Evolutionary conservation across 2,113 vertebrate genomes (phyloP), one percentile per base, ranked within the genome.

Genomic region (Tragelaphus buxtoni): DNA sequence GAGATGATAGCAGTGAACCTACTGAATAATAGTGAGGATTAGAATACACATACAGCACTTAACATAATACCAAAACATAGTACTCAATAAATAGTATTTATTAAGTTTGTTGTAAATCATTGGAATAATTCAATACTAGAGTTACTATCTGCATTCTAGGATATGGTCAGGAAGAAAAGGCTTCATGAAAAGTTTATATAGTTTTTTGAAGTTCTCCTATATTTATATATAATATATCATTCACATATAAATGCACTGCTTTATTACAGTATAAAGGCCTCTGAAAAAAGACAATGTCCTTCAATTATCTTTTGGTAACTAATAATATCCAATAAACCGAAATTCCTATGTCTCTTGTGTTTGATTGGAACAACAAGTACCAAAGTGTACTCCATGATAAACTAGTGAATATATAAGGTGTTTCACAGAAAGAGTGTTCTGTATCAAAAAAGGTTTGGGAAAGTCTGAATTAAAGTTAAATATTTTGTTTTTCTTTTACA

Each of bases 101-200:
- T 83, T 81, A 61, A 83, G 60, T 76, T 45, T 63, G 12, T 12
- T 94, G 10, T 90, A 60, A 79, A 83, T 55, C 84, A 83, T 22
- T 47, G 12, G n/a, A 88, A 63, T 55, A 95, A 83, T 30, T 96
- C 16, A 2, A 95, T 96, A 94, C 74, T 11, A 90, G 45, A 95
- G 61, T 94, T 89, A 90, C 30, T 63, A 84, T 51, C 47, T 95
- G 42, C 58, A 87, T 92, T 95, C 14, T 94, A 90, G 80, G 61
- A 61, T 63, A 95, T 76, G 94, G 65, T 8, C 3, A 80, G 42
- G 83, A 88, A 96, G 81, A 84, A 95, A 93, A 9, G 13, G 3
- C 39, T 83, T 90, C 24, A 90, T 61, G n/a, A 87, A 90, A 86
- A 69, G 24, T 69, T 89, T 89, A 77, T 10, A 89, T 12, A 55